Conservation (phyloP, 2,113 vertebrate genomes). For the Poeciliopsis retropinna region DNA sequence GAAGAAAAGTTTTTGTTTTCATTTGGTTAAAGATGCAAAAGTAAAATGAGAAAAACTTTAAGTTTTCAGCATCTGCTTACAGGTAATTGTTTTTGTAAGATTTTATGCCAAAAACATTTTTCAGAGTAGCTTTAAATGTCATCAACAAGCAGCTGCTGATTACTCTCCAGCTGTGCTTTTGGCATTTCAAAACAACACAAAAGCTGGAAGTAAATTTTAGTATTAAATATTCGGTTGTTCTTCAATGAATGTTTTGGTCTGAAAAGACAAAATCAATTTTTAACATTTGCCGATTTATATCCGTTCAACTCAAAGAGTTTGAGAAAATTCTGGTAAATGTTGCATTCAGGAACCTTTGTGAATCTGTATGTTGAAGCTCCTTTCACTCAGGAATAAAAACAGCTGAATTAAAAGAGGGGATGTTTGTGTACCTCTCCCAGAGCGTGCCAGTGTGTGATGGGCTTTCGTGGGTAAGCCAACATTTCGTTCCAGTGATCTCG, state of each 20-base stretch:
- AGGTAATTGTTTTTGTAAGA: not conserved
- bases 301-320: not conserved
- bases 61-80: not conserved
- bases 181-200: not conserved
- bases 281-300: not conserved
- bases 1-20: not conserved
- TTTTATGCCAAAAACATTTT: not conserved
- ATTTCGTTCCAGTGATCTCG: conserved; percentile 99
- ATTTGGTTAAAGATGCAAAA: not conserved
- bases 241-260: too few species aligned
- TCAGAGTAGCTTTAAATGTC: not conserved
- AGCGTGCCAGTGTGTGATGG: conserved; percentile 97
- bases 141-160: not conserved
- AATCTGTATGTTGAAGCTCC: not conserved
- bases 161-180: not conserved
- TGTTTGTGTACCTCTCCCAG: conserved; percentile 88
- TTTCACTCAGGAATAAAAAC: not conserved
- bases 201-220: too few species aligned
- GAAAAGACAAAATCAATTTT: not conserved
- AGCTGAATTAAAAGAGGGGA: not conserved
- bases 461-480: conserved; percentile 96
- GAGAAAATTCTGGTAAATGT: not conserved
- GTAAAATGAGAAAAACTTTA: not conserved
- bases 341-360: not conserved
- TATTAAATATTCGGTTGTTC: too few species aligned